Base-by-base conservation (phyloP, 2,888 invertebrate genomes). In the Drosophila mettleri region DNA sequence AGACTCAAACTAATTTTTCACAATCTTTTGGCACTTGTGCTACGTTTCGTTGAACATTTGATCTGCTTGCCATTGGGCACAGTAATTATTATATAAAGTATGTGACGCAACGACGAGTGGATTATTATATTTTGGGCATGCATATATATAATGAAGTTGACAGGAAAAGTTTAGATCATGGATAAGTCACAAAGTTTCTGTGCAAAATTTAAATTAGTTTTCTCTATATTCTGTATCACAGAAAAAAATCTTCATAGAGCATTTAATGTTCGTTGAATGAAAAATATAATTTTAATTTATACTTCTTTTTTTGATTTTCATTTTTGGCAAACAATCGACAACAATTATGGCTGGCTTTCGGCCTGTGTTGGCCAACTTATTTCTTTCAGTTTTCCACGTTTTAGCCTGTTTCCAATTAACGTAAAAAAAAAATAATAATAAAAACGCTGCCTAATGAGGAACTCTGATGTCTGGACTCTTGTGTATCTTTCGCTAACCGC, bases 391-490 rank as follows among this genome's bases (percentile, higher is more conserved):
- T 59, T 29, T 53, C 27, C 51, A 61, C 41, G 24, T 53, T 51
- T 24, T 48, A 33, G 59, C 29, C 58, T 74, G 59, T 67, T 74
- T 69, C 74, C 84, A 86, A 86, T 88, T 86, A 88, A 84, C 69
- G 69, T 54, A 54, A 39, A 58, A 55, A 53, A 78, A 78, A 20
- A 12, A 39, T 18, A 62, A 53, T 54, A 68, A 82, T 51, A 81
- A 81, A 85, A 85, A 65, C 74, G 78, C 43, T 54, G 39, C 65
- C 57, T 84, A 88, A 85, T 88, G 85, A 86, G 62, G 81, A 33
- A 16, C 60, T 55, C 49, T 45, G 57, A 55, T 57, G 52, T n/a
- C 39, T 33, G 31, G 34, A 22, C 38, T 52, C 39, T 39, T 65
- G 65, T 66, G 59, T 81, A 83, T 83, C 69, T 85, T 45, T 82